Base-by-base conservation (phyloP, 2,797 vertebrate genomes). In the Syngnathus rostellatus region DNA sequence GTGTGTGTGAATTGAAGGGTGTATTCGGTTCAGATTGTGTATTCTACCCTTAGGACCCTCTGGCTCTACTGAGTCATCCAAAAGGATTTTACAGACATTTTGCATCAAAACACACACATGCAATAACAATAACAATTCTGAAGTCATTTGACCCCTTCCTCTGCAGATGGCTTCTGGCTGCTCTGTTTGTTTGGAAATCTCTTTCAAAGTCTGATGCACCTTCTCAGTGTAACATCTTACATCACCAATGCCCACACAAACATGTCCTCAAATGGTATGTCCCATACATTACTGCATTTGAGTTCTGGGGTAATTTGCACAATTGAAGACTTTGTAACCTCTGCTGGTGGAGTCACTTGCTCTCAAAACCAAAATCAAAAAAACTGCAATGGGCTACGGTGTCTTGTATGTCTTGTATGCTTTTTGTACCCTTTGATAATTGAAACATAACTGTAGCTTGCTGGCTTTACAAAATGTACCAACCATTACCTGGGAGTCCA, bases 21-120 rank as follows among this genome's bases (percentile, higher is more conserved):
- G 82, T 77, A 82, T 77, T 83, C 78, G 71, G 73, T 86, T 81
- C 78, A 83, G 77, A 75, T 68, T 72, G 76, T 74, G 77, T 62
- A 77, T 72, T 79, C 84, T 79, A 77, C 84, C 81, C 84, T 0
- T 59, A 81, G 83, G 80, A 78, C 79, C 86, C 77, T 75, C 72
- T 71, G 77, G 84, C 83, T 79, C 71, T 78, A 82, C 83, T 87
- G 84, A 86, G 80, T 88, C 84, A 84, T 87, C 72, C 72, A 78
- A 83, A 81, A 85, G 74, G 75, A 83, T 73, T 85, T 82, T 72
- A 73, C 74, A 81, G 73, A 84, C 76, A 43, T 68, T 81, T 70
- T 83, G 70, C 74, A 79, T 68, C 51, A 57, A 62, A 43, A 43
- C 65, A 64, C 70, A 60, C 59, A 66, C 21, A 69, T 17, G 66